Conservation (phyloP, 2,113 vertebrate genomes). For the Pimephales promelas region DNA sequence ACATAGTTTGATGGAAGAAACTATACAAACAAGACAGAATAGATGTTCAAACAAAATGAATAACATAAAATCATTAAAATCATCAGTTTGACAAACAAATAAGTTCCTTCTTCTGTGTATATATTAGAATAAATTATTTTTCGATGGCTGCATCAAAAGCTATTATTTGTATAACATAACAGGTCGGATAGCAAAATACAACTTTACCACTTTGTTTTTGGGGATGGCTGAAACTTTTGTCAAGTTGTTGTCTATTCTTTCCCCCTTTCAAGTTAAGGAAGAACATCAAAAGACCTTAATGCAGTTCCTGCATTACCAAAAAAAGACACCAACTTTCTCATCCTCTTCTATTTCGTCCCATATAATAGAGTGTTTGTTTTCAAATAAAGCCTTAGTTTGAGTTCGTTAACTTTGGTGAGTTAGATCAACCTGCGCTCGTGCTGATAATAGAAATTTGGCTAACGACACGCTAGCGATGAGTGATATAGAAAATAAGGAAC, state of each 20-base stretch:
- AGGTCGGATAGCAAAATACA: background rate
- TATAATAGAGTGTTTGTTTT: background rate
- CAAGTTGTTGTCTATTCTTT: conserved; percentile 45
- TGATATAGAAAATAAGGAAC: conserved; percentile 63
- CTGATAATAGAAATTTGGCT: conserved; percentile 38
- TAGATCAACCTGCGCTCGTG: conserved; percentile 11
- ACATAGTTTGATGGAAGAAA: background rate
- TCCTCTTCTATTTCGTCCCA: conserved; percentile 9
- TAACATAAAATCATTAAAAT: background rate
- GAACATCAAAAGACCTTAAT: conserved; percentile 47
- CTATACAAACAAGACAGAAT: background rate
- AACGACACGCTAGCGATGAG: conserved; percentile 49
- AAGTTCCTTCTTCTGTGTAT: conserved; percentile 2
- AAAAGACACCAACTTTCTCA: conserved; percentile 45
- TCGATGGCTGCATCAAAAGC: background rate
- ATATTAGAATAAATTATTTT: background rate
- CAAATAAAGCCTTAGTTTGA: background rate
- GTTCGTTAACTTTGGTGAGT: background rate
- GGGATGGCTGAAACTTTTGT: background rate
- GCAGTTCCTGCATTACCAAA: conserved; percentile 52
- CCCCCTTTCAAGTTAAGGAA: conserved; percentile 40
- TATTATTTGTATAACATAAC: background rate
- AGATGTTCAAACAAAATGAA: background rate
- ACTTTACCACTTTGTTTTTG: background rate
- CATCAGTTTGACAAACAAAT: background rate